Conservation (phyloP, 2,888 invertebrate genomes). For the Oscheius sp. region DNA sequence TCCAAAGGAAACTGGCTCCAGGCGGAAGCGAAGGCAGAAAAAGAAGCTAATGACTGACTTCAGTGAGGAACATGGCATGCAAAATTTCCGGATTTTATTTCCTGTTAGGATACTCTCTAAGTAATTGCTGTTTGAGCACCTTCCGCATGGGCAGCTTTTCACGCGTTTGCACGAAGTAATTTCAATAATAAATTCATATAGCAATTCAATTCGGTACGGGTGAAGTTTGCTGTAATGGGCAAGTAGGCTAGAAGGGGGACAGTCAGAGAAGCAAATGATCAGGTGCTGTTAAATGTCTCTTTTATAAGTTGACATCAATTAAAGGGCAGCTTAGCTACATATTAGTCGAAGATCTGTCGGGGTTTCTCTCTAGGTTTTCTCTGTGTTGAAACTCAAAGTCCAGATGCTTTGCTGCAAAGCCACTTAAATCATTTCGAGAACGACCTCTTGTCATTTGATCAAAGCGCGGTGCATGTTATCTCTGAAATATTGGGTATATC, state of each 20-base stretch:
- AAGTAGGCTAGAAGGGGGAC: too few relatives aligned
- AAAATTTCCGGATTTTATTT: not conserved
- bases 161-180: constrained; percentile 21
- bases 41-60: not conserved
- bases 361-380: too few relatives aligned
- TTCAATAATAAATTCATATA: not conserved
- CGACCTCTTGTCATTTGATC: constrained; percentile 11
- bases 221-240: too few relatives aligned
- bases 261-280: too few relatives aligned
- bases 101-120: constrained; percentile 8
- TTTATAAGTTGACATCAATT: not conserved
- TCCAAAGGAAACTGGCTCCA: too few relatives aligned
- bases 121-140: constrained; percentile 7
- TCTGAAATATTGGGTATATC: not conserved
- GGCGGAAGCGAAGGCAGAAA: too few relatives aligned
- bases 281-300: not conserved
- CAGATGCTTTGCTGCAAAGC: not conserved
- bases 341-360: too few relatives aligned
- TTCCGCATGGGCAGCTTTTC: constrained; percentile 10
- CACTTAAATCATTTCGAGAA: not conserved
- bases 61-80: not conserved
- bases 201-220: too few relatives aligned
- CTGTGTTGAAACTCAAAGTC: not conserved
- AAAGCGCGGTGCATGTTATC: constrained; percentile 30
- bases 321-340: too few relatives aligned